A percentile compares a stretch with the other conserved stretches of the same genome.
These are phyloP conservation scores for Diorhabda elongata DNA, from an alignment of 1,140 invertebrate species.

Conservation along the genomic window DNA sequence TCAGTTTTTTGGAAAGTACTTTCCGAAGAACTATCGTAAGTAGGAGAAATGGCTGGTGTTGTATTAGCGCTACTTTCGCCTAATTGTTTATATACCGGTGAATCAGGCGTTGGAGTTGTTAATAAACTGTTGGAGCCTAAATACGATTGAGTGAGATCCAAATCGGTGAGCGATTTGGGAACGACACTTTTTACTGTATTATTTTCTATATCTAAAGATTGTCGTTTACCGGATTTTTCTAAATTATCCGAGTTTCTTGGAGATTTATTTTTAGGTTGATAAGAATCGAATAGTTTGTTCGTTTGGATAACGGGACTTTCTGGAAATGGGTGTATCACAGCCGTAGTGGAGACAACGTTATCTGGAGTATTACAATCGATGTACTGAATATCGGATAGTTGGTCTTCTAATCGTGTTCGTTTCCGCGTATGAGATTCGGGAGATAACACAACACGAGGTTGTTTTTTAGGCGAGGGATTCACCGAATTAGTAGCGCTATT, in stretches of 20 bases:
- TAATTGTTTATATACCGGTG: slow-evolving; percentile 40
- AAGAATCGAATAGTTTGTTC: slow-evolving; percentile 20
- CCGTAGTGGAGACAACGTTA: slow-evolving; percentile 41
- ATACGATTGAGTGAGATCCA: slow-evolving; percentile 31
- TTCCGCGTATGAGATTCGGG: slow-evolving; percentile 51
- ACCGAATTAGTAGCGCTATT: slow-evolving; percentile 50
- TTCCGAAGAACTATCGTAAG: slow-evolving; percentile 29
- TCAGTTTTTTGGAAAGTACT: slow-evolving; percentile 26
- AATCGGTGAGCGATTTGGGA: slow-evolving; percentile 40
- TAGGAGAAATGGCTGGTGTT: slow-evolving; percentile 34
- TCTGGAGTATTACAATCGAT: slow-evolving; percentile 62
- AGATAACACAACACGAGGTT: slow-evolving; percentile 50
- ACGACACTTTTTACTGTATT: slow-evolving; percentile 18
- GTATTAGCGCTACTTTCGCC: slow-evolving; percentile 40
- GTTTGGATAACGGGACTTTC: slow-evolving; percentile 22
- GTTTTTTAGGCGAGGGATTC: slow-evolving; percentile 56
- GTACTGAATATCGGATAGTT: slow-evolving; percentile 58
- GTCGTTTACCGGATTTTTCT: slow-evolving; percentile 32
- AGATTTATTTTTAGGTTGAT: slow-evolving; percentile 43
- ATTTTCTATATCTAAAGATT: slow-evolving; percentile 38
- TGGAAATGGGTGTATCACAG: slow-evolving; percentile 35
- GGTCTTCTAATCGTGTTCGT: slow-evolving; percentile 57
- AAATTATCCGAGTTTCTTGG: slow-evolving; percentile 41
- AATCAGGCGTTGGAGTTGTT: slow-evolving; percentile 39
- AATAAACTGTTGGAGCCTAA: slow-evolving; percentile 24